A percentile compares a stretch with the other conserved stretches of the same genome.
Evolutionary conservation across 2,888 invertebrate species (phyloP).

Genomic region (Drosophila histrio): DNA sequence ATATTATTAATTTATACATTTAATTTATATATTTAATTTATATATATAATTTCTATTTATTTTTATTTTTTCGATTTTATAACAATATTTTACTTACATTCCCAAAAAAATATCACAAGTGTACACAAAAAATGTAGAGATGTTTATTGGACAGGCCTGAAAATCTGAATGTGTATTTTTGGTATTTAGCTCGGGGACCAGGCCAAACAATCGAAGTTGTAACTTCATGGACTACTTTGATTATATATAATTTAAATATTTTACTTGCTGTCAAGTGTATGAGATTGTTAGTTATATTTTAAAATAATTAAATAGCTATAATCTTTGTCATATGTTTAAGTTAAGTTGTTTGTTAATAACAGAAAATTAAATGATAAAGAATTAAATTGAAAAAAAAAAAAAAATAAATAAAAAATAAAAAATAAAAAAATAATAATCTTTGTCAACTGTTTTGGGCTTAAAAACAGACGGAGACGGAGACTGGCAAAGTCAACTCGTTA

Average conservation of each 20-base stretch:
- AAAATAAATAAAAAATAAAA: too few species aligned
- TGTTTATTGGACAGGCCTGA: slow-evolving; percentile 6
- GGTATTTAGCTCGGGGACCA: neutral
- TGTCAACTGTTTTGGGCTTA: neutral
- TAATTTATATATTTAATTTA: too few species aligned
- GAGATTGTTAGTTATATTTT: too few species aligned
- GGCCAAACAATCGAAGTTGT: neutral
- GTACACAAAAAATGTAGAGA: slow-evolving; percentile 8
- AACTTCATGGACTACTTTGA: slow-evolving; percentile 2
- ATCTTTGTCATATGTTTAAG: too few species aligned
- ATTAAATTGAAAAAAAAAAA: too few species aligned
- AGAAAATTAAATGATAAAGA: too few species aligned
- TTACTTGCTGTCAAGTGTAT: too few species aligned
- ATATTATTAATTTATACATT: neutral
- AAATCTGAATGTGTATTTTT: neutral
- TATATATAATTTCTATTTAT: neutral
- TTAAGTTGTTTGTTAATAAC: too few species aligned
- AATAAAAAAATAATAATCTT: neutral
- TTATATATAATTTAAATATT: neutral
- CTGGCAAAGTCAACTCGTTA: neutral
- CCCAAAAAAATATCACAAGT: slow-evolving; percentile 8
- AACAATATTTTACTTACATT: too few species aligned
- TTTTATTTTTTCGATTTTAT: too few species aligned
- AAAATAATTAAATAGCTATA: too few species aligned
- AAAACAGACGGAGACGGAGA: neutral